Evolutionary conservation across 2,113 vertebrate species (phyloP), one percentile per base, ranked within the genome.

Genomic region (Passer domesticus): DNA sequence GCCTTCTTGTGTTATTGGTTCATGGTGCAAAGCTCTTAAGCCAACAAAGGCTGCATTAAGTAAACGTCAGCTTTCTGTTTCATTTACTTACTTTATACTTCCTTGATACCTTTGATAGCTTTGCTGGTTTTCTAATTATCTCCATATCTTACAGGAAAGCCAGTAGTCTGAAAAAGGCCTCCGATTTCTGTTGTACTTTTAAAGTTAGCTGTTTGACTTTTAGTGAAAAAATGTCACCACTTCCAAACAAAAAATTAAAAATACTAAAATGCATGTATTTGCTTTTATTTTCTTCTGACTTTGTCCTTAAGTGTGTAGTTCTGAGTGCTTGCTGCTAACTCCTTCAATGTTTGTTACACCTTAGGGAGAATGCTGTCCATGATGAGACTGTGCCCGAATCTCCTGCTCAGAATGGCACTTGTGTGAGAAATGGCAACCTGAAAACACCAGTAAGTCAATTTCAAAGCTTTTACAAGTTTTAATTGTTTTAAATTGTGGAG

Each of bases 401-500:
- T 41, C 90, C 97, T 92, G 97, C 73, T 43, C 98, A 98, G 37
- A 98, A 97, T 4, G 92, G 96, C 74, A 97, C 77, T 23, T 98
- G 97, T 83, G 97, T 98, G 35, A 98, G 98, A 83, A 98, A 98
- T 91, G 98, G 98, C 94, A 98, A 98, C 78, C 92, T 96, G 70
- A 98, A 97, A 95, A 97, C 89, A 89, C 93, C 95, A 95, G 98
- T 99, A 95, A 79, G 98, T 97, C 33, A 24, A 39, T 74, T 83
- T 70, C 50, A 52, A 96, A 62, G 33, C 16, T 55, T 95, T 46
- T 7, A 8, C 28, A 68, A 33, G 11, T 49, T 60, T 30, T 16
- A 80, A 37, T 41, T 74, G 1, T 47, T 43, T 62, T 50, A 15
- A 50, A 5, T 50, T 31, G 23, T 20, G 15, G 16, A 63, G 31